Base-by-base conservation (phyloP, 2,113 vertebrate species). In the Zosterops lateralis region DNA sequence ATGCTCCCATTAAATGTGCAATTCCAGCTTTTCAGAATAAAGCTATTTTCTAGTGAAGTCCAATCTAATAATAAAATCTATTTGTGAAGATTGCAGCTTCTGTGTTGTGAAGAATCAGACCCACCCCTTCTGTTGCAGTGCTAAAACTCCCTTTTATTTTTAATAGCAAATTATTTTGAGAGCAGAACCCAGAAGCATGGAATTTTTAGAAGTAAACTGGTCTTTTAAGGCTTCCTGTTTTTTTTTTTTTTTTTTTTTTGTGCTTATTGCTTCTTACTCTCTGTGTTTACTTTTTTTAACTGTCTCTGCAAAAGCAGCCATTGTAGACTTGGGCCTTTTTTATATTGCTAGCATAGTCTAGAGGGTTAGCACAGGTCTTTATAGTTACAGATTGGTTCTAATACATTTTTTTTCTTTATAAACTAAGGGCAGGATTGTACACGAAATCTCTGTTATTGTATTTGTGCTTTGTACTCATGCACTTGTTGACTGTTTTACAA, bases 401-500 rank as follows among this genome's bases (percentile, higher is more conserved):
- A 92, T 93, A 64, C 73, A 53, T 81, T 92, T 92, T 96, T 97
- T 97, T 76, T 74, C 67, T 83, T 94, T 89, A 93, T 67, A 82
- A 96, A 94, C 66, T 89, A 47, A 90, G 72, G 87, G 84, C 92
- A 96, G 76, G 93, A 96, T 87, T 95, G 79, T 85, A 93, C 91
- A 87, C 1, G 73, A 96, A 92, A 94, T 81, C 70, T 91, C 65
- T 86, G 74, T 89, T 92, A 70, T 92, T 97, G 84, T 97, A 92
- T 95, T 96, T 96, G 90, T 93, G 86, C 95, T 97, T 93, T 91
- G 94, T 95, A 92, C 94, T 93, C 76, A 1, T 83, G 64, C 89
- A 80, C 92, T 96, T 95, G 87, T 90, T 95, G 91, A 94, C 95
- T 96, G 91, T 96, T 97, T 97, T 93, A 95, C 92, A 97, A 96